Base-by-base conservation (phyloP, 2,113 vertebrate species). In the Podarcis muralis region DNA sequence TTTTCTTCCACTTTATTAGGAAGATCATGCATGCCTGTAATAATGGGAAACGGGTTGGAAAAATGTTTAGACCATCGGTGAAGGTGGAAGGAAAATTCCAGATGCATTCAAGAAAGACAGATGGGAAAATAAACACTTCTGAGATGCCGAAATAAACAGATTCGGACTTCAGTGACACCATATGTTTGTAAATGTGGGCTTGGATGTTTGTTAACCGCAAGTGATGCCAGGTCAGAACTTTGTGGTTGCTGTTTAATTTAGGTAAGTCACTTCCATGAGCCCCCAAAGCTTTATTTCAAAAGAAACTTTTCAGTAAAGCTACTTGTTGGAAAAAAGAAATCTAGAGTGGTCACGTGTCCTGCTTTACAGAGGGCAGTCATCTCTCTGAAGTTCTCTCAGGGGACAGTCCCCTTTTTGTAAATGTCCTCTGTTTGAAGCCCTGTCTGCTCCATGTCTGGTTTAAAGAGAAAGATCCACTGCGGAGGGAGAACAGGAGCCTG, bases 41-140 rank as follows among this genome's bases (percentile, higher is more conserved):
- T 92, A 89, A 86, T 76, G 78, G 71, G 62, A 94, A 94, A 93
- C 32, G 90, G 82, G 86, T 79, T 86, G 81, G 22, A 1, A 48
- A 90, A 89, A 37, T 86, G 3, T 22, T 93, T 91, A 0, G 0
- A 62, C 7, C 15, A 84, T 87, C 75, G 81, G 30, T 88, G 80
- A 30, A 90, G 86, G 88, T n/a, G 32, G 78, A 11, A 15, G 40
- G 30, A 86, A 78, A n/a, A 40, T 59, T 16, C 30, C 66, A 91
- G 2, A 32, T 76, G 92, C 65, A 15, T 83, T 72, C 65, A 79
- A 83, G 57, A 75, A 79, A 13, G 53, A 48, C 30, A 85, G 72
- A 40, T 62, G 57, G 43, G 35, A 81, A 93, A 79, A 2, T 22
- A 57, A 68, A 32, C 86, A 90, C 5, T 75, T 79, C 0, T 84